Conservation (phyloP, 1,140 invertebrate species). For the Plutomurus gul region DNA sequence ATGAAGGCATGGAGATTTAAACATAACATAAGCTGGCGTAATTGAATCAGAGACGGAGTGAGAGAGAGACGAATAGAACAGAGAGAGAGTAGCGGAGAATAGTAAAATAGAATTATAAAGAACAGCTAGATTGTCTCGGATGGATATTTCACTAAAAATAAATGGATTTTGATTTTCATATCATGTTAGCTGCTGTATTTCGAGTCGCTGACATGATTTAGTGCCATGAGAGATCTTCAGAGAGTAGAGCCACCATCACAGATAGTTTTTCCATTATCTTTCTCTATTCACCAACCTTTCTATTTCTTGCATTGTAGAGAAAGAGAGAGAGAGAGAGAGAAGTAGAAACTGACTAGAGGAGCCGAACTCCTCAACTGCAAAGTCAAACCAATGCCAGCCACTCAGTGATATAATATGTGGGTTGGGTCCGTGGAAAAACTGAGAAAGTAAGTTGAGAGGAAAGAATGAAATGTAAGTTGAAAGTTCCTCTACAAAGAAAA, state of each 20-base stretch:
- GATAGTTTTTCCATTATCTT: slow-evolving; percentile 43
- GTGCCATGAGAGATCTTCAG: neutral
- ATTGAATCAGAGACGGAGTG: slow-evolving; percentile 15
- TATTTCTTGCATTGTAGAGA: neutral
- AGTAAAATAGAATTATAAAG: neutral
- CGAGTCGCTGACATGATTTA: slow-evolving; percentile 43
- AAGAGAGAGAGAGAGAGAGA: neutral
- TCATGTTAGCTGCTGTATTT: slow-evolving; percentile 26
- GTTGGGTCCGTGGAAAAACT: neutral
- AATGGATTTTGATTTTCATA: slow-evolving; percentile 35
- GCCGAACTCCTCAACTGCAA: no score
- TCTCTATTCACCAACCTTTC: slow-evolving; percentile 23
- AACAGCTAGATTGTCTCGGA: neutral
- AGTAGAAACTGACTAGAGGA: no score
- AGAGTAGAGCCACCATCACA: no score
- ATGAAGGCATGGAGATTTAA: slow-evolving; percentile 16
- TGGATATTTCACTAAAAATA: slow-evolving; percentile 25
- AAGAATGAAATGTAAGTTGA: neutral
- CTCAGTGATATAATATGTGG: no score
- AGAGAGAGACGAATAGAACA: neutral
- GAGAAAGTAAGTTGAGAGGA: neutral
- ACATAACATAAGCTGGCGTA: slow-evolving; percentile 10
- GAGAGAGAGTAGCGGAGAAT: neutral
- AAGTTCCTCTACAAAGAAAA: neutral
- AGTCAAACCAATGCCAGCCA: no score